Evolutionary conservation across 2,888 invertebrate genomes (phyloP).

Genomic region (Digitonthophagus gazella): DNA sequence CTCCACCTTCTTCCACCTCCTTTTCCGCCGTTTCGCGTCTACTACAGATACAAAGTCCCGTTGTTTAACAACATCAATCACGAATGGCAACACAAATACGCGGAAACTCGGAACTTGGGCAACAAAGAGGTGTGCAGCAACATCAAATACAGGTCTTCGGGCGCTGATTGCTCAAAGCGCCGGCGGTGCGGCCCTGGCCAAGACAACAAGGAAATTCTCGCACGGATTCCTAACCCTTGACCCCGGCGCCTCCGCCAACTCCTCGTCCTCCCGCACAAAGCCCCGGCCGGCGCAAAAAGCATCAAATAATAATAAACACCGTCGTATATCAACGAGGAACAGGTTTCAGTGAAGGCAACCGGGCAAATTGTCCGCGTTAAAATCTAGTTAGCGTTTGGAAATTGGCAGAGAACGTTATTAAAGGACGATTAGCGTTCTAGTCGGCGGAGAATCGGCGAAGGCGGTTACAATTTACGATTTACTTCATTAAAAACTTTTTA

Average conservation of each 20-base stretch:
- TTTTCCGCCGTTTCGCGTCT: not conserved
- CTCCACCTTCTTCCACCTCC: not conserved
- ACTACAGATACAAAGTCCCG: not conserved
- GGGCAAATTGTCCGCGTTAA: not conserved
- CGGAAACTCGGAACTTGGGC: not conserved
- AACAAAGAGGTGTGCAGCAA: slow-evolving; percentile 43
- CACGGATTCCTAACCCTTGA: slow-evolving; percentile 8
- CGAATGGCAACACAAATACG: not conserved
- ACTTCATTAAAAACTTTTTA: no score
- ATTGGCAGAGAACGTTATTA: not conserved
- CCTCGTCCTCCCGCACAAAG: not conserved
- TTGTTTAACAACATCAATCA: not conserved
- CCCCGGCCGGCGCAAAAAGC: not conserved
- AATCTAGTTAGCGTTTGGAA: not conserved
- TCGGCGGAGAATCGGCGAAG: not conserved
- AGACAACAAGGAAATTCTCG: slow-evolving; percentile 31
- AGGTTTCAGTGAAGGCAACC: not conserved
- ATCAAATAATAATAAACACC: not conserved
- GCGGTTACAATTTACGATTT: no score
- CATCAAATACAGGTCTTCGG: slow-evolving; percentile 41
- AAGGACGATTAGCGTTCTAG: not conserved
- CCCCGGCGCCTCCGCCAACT: not conserved
- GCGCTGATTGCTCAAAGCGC: slow-evolving; percentile 42
- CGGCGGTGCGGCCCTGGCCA: slow-evolving; percentile 33
- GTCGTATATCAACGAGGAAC: not conserved